Conservation (phyloP, 2,888 invertebrate species). For the Orthonychiurus folsomi region DNA sequence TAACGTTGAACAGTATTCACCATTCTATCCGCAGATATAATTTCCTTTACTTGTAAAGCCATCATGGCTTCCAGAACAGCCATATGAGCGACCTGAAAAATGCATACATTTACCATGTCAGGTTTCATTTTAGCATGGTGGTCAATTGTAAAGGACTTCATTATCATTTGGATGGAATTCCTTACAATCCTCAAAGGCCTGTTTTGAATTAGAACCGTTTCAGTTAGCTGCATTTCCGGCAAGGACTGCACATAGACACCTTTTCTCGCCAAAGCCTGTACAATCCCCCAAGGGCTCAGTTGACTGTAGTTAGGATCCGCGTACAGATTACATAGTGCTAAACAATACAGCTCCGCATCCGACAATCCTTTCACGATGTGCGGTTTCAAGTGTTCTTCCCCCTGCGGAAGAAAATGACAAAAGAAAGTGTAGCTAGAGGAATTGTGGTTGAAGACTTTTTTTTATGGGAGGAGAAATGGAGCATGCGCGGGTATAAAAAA, state of each 20-base stretch:
- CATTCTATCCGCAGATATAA: constrained; percentile 78
- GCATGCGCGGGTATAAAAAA: neutral
- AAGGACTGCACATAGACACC: constrained; percentile 78
- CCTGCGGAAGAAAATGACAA: constrained; percentile 55
- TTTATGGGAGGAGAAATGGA: neutral
- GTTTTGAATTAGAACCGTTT: constrained; percentile 90
- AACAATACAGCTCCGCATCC: constrained; percentile 88
- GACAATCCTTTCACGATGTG: constrained; percentile 82
- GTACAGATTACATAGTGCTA: constrained; percentile 88
- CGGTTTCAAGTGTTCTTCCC: constrained; percentile 87
- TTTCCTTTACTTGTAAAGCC: constrained; percentile 85
- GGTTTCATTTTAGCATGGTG: neutral
- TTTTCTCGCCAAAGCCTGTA: constrained; percentile 84
- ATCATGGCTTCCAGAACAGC: constrained; percentile 91
- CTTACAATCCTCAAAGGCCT: constrained; percentile 87
- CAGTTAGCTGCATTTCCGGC: constrained; percentile 79
- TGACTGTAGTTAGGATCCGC: constrained; percentile 93
- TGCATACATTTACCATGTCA: neutral
- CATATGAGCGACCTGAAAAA: constrained; percentile 83
- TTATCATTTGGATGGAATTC: constrained; percentile 22
- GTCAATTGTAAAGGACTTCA: neutral
- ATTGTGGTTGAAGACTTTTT: no score
- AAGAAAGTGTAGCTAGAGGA: no score
- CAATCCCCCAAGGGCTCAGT: constrained; percentile 88
- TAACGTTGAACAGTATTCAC: constrained; percentile 75